phyloP scores from a whole-genome alignment of 2,113 vertebrate species.

The Myanophis thanlyinensis region DNA sequence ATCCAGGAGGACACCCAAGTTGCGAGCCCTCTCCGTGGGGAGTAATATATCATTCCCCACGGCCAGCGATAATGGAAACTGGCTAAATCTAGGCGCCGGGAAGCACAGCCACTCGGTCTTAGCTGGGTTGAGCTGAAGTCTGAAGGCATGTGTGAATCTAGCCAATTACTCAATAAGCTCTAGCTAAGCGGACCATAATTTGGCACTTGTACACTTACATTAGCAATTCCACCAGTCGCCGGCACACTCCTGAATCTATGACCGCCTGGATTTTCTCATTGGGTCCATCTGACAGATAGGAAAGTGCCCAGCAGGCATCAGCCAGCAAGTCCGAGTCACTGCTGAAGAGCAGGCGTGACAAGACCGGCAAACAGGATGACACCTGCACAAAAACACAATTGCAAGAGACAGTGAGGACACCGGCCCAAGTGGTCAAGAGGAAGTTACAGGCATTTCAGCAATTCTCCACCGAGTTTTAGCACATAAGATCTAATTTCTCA shows the following conservation, averaged over 20 bases:
- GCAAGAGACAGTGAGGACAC: slow-evolving; percentile 17
- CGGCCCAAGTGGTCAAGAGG: fast-evolving
- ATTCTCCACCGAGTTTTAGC: background rate
- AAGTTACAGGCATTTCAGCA: background rate
- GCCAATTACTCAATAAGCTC: background rate
- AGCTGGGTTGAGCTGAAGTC: no score
- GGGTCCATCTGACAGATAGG: slow-evolving; percentile 96
- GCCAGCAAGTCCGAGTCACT: slow-evolving; percentile 96
- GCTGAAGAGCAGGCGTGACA: slow-evolving; percentile 95
- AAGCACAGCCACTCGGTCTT: no score
- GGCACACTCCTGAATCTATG: slow-evolving; percentile 96
- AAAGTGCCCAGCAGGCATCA: slow-evolving; percentile 97
- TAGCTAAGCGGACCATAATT: background rate
- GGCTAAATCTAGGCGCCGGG: no score
- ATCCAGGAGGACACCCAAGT: no score
- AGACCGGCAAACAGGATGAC: slow-evolving; percentile 91
- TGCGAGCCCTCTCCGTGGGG: no score
- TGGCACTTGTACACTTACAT: slow-evolving; percentile 78
- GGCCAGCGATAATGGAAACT: no score
- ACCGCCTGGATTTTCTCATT: slow-evolving; percentile 99
- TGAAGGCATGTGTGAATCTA: background rate
- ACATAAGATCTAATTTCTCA: background rate
- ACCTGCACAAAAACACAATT: slow-evolving; percentile 74
- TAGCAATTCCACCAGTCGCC: slow-evolving; percentile 92
- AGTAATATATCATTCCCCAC: no score